These are phyloP conservation scores for Pristionchus fissidentatus DNA, from an alignment of 2,888 invertebrate species.

Conservation along the genomic window DNA sequence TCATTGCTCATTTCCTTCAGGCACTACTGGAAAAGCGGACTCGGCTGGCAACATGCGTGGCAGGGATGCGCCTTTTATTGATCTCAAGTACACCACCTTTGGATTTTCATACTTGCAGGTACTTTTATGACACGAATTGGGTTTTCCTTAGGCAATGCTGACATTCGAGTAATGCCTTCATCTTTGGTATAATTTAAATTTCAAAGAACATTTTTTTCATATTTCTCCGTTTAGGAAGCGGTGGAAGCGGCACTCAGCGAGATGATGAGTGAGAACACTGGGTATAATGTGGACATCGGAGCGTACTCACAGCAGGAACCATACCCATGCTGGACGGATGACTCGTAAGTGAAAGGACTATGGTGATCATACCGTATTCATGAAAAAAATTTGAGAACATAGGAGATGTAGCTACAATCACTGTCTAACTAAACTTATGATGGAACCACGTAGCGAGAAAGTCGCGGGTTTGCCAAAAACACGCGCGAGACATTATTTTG, in stretches of 20 bases:
- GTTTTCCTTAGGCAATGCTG: not conserved
- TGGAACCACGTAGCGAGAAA: no score
- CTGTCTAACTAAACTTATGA: no score
- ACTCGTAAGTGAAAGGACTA: no score
- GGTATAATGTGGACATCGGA: constrained; percentile 2
- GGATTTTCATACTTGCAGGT: constrained; percentile 90
- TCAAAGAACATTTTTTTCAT: no score
- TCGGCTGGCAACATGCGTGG: constrained; percentile 32
- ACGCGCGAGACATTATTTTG: no score
- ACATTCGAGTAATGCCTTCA: not conserved
- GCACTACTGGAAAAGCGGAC: constrained; percentile 49
- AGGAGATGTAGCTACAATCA: no score
- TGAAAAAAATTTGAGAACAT: no score
- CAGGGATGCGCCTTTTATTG: constrained; percentile 72
- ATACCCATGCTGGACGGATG: constrained; percentile 19
- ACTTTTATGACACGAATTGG: not conserved
- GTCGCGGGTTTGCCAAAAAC: no score
- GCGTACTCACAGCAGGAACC: constrained; percentile 45
- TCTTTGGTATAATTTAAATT: not conserved
- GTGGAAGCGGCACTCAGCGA: constrained; percentile 3
- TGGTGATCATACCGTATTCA: no score
- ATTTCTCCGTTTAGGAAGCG: constrained; percentile 32
- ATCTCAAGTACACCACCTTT: constrained; percentile 81
- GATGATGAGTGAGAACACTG: constrained; percentile 16
- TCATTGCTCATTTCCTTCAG: constrained; percentile 37